Evolutionary conservation across 23 tunicate genomes (phyloP).

Genomic region (Trididemnum miniatum): DNA sequence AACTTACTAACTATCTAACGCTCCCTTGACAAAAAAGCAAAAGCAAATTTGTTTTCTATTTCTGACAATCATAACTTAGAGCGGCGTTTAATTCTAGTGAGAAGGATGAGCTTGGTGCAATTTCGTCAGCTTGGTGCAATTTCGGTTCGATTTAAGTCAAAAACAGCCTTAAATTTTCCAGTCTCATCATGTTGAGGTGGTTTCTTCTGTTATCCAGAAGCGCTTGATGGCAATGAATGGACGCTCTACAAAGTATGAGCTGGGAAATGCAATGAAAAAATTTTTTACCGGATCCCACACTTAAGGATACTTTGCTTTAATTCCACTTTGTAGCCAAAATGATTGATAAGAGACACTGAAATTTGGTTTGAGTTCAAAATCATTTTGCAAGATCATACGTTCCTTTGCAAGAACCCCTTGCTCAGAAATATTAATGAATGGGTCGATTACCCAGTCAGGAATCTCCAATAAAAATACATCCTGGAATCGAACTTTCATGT

Average conservation of each 20-base stretch:
- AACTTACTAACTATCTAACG: not conserved
- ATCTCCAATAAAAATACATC: conserved; percentile 31
- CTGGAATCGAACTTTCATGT: conserved; percentile 36
- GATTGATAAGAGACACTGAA: too few relatives aligned
- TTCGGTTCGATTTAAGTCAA: conserved; percentile 3
- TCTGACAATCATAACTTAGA: too few relatives aligned
- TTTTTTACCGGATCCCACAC: conserved; percentile 40
- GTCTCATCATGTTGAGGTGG: conserved; percentile 18
- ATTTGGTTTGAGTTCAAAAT: too few relatives aligned
- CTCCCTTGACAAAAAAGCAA: too few relatives aligned
- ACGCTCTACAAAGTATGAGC: conserved; percentile 42
- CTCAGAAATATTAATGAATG: too few relatives aligned
- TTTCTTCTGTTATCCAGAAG: too few relatives aligned
- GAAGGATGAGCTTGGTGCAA: conserved; percentile 33
- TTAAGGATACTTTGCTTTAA: conserved; percentile 45
- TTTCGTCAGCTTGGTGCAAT: conserved; percentile 19
- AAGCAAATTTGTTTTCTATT: too few relatives aligned
- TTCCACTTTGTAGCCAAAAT: too few relatives aligned
- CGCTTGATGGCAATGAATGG: conserved; percentile 20
- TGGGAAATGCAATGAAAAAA: too few relatives aligned
- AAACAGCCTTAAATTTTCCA: conserved; percentile 19
- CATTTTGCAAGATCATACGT: too few relatives aligned
- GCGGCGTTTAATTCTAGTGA: too few relatives aligned
- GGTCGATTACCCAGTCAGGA: conserved; percentile 42
- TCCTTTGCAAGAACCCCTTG: too few relatives aligned